Evolutionary conservation across 2,797 vertebrate genomes (phyloP).

Genomic region (Halcyon smyrnensis): DNA sequence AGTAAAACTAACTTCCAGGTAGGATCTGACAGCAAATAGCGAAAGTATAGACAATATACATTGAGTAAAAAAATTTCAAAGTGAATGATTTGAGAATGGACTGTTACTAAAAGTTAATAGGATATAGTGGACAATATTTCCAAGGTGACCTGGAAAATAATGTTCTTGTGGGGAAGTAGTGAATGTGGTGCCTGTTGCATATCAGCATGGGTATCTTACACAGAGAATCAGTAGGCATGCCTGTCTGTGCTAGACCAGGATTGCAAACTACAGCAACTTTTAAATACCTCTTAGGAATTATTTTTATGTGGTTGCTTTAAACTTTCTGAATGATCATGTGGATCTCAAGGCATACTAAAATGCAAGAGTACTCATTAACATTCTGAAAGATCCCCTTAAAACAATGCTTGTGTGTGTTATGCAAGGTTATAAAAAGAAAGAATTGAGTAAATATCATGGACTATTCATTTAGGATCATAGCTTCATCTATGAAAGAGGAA

Average conservation of each 20-base stretch:
- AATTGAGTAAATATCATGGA: neutral
- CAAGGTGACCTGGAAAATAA: neutral
- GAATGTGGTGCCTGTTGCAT: neutral
- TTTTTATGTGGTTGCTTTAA: neutral
- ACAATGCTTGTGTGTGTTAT: neutral
- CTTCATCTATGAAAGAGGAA: neutral
- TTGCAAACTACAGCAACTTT: neutral
- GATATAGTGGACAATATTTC: fast-evolving
- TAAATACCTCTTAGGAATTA: neutral
- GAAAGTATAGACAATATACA: fast-evolving
- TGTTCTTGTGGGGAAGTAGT: neutral
- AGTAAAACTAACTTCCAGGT: neutral
- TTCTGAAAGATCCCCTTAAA: neutral
- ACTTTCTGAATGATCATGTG: neutral
- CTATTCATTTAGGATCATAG: neutral
- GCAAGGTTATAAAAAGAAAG: neutral
- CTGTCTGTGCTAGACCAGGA: neutral
- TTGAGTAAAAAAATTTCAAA: neutral
- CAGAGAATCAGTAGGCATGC: neutral
- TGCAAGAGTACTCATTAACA: neutral
- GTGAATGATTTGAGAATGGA: neutral
- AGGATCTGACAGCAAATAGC: neutral
- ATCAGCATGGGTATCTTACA: neutral
- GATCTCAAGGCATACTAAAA: neutral
- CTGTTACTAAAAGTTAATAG: neutral